Percentiles rank a stretch among this genome's conserved stretches.
Evolutionary conservation across 2,797 vertebrate genomes (phyloP).

Genomic region (Microchirus variegatus): DNA sequence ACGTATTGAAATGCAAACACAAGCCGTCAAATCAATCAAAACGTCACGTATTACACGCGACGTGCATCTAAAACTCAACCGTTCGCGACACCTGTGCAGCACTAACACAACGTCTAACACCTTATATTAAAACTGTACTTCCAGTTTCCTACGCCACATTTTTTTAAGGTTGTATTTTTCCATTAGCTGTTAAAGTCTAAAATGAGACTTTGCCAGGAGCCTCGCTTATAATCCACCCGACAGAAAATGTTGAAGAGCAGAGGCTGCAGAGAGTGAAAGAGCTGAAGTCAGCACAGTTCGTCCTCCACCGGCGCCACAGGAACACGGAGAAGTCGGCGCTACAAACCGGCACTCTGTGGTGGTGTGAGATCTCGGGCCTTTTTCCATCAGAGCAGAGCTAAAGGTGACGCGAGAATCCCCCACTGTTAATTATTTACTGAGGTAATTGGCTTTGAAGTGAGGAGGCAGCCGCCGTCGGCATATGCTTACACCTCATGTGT

Average conservation of each 20-base stretch:
- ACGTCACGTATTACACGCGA: conserved; percentile 2
- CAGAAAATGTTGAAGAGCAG: conserved; percentile 26
- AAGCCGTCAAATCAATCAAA: no score
- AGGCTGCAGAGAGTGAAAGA: conserved; percentile 18
- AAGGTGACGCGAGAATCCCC: conserved; percentile 56
- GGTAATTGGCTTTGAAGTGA: conserved; percentile 76
- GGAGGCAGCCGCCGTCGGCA: conserved; percentile 59
- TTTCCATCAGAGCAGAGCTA: conserved; percentile 48
- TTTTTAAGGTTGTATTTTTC: background rate
- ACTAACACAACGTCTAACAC: conserved; percentile 4
- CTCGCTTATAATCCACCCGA: conserved; percentile 33
- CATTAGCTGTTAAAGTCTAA: background rate
- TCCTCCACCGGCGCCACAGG: conserved; percentile 23
- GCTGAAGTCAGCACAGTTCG: conserved; percentile 28
- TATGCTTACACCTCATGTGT: conserved; percentile 60
- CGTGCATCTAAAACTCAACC: background rate
- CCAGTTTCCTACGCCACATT: conserved; percentile 17
- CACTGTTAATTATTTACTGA: conserved; percentile 75
- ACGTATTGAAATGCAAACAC: no score
- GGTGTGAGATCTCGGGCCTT: conserved; percentile 43
- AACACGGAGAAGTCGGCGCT: conserved; percentile 6
- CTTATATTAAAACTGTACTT: conserved; percentile 23
- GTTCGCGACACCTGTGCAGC: background rate
- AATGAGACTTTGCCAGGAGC: conserved; percentile 25
- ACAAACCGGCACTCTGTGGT: conserved; percentile 26